Conservation (phyloP, 2,797 vertebrate species). For the Hemibagrus guttatus region DNA sequence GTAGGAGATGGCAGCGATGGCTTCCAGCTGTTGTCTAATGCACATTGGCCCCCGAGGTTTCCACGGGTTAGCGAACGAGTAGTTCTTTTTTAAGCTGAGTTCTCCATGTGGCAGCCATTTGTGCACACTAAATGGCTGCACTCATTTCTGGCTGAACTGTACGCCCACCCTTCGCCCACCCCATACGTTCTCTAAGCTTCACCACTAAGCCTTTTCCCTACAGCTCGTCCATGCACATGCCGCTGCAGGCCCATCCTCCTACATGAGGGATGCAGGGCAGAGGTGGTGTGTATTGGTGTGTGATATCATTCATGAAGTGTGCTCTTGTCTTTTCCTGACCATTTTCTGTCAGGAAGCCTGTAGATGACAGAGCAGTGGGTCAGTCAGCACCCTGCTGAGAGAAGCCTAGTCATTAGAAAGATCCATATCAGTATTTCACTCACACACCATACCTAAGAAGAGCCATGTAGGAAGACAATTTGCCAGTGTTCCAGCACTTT, state of each 20-base stretch:
- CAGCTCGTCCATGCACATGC: neutral
- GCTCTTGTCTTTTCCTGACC: conserved; percentile 16
- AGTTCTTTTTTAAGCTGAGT: conserved; percentile 22
- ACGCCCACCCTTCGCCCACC: neutral
- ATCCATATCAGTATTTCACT: conserved; percentile 54
- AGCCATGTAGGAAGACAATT: conserved; percentile 42
- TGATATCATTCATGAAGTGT: conserved; percentile 33
- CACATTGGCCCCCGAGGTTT: neutral
- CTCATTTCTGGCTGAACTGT: conserved; percentile 47
- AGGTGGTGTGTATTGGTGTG: too few relatives aligned
- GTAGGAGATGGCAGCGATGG: conserved; percentile 60
- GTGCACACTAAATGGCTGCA: conserved; percentile 45
- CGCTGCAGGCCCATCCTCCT: neutral
- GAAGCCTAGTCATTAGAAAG: conserved; percentile 43
- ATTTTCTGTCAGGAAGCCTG: conserved; percentile 26
- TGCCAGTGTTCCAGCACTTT: conserved; percentile 34
- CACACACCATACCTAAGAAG: conserved; percentile 32
- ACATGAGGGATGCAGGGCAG: neutral
- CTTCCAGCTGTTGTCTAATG: conserved; percentile 69
- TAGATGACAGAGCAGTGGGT: conserved; percentile 7
- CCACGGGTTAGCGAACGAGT: neutral
- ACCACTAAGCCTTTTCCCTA: neutral
- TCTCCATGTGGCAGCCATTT: conserved; percentile 20
- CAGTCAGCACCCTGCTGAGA: conserved; percentile 30
- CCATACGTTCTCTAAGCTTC: neutral